phyloP scores from a whole-genome alignment of 2,797 vertebrate genomes.

The Rhinichthys osculus region DNA sequence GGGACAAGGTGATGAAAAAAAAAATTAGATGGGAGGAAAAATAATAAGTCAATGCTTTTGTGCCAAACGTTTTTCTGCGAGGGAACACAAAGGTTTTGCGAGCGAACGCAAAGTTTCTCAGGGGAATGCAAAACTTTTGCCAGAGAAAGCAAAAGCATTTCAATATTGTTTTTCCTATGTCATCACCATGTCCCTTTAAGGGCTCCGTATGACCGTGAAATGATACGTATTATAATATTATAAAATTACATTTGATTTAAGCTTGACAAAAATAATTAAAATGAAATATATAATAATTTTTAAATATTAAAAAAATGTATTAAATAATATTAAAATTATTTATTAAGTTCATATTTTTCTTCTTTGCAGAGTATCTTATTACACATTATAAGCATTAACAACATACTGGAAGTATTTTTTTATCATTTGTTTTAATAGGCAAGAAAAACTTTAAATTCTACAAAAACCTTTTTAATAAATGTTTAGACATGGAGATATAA shows the following conservation, averaged over 20 bases:
- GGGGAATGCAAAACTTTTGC: not conserved
- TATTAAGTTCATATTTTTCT: not conserved
- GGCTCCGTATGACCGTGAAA: not conserved
- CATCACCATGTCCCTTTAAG: not conserved
- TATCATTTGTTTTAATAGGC: not conserved
- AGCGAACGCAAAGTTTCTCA: not conserved
- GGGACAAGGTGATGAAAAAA: no score
- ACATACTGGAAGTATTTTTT: no score
- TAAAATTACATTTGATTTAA: not conserved
- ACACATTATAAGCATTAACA: constrained; percentile 4
- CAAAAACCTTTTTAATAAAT: not conserved
- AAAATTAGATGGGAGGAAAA: no score
- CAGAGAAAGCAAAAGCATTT: not conserved
- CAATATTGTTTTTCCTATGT: not conserved
- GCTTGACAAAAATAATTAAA: not conserved
- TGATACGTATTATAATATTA: not conserved
- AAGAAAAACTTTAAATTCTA: not conserved
- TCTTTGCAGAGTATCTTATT: not conserved
- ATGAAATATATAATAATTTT: not conserved
- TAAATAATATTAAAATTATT: not conserved
- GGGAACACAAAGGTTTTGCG: not conserved
- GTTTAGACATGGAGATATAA: not conserved
- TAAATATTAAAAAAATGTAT: accelerated
- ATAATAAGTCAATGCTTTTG: not conserved
- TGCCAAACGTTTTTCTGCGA: not conserved